These are phyloP conservation scores for Drosophila elegans DNA, from an alignment of 1,140 invertebrate genomes.

Conservation along the genomic window DNA sequence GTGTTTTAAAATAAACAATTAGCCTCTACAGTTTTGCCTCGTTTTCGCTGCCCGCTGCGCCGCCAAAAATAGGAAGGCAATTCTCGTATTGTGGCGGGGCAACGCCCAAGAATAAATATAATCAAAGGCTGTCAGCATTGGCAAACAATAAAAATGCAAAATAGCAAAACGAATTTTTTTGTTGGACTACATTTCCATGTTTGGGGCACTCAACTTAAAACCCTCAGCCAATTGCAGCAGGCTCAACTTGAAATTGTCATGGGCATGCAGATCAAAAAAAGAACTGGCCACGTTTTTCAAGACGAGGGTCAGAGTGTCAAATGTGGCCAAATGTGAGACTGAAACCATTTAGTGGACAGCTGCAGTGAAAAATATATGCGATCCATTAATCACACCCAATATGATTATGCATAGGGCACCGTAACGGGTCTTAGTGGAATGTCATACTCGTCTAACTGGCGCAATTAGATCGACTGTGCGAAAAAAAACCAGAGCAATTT, in stretches of 20 bases:
- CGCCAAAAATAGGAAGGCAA: slow-evolving; percentile 55
- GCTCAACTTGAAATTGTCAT: slow-evolving; percentile 66
- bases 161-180: slow-evolving; percentile 65
- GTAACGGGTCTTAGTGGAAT: slow-evolving; percentile 47
- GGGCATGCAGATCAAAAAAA: slow-evolving; percentile 53
- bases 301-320: slow-evolving; percentile 68
- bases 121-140: slow-evolving; percentile 78
- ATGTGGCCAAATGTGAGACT: slow-evolving; percentile 34
- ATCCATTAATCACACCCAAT: slow-evolving; percentile 62
- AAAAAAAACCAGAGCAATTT: slow-evolving; percentile 26
- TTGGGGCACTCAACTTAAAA: slow-evolving; percentile 42
- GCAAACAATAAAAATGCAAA: slow-evolving; percentile 81
- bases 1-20: slow-evolving; percentile 61
- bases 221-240: slow-evolving; percentile 25
- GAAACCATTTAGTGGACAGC: slow-evolving; percentile 47
- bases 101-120: slow-evolving; percentile 81
- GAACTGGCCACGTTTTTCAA: slow-evolving; percentile 21
- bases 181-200: slow-evolving; percentile 73
- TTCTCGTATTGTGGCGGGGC: slow-evolving; percentile 36
- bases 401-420: slow-evolving; percentile 56
- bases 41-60: slow-evolving; percentile 33
- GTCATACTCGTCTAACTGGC: slow-evolving; percentile 47
- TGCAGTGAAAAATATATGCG: slow-evolving; percentile 34
- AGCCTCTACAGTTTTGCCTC: slow-evolving; percentile 40
- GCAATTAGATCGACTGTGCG: slow-evolving; percentile 40